Conservation (phyloP, 92 coral and sea anemone genomes). For the Pocillopora meandrina region DNA sequence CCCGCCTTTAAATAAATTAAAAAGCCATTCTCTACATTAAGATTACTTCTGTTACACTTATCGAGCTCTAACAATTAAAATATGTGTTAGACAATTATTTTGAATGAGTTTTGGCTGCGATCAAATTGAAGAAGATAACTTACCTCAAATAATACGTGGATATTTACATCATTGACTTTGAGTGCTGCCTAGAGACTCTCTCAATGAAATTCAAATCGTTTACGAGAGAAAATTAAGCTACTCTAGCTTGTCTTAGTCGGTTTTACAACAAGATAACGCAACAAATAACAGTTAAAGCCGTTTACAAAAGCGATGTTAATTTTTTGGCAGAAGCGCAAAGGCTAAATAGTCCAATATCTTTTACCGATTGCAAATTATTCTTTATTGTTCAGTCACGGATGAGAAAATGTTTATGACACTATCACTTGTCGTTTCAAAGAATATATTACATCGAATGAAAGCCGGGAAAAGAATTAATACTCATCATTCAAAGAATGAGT, state of each 20-base stretch:
- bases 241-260: neutral
- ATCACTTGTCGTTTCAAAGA: constrained; percentile 15
- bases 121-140: neutral
- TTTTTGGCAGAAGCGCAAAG: neutral
- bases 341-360: constrained; percentile 17
- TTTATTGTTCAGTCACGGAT: constrained; percentile 20
- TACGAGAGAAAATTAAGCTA: neutral
- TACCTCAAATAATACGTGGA: neutral
- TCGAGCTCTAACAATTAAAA: neutral
- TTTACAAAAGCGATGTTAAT: neutral
- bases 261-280: neutral
- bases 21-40: neutral
- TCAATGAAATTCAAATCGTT: neutral
- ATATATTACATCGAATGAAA: neutral
- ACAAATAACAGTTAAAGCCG: neutral
- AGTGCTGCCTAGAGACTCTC: neutral
- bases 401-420: neutral
- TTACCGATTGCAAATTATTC: constrained; percentile 15
- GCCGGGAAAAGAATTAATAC: neutral
- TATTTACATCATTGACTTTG: constrained; percentile 6
- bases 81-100: neutral
- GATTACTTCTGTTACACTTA: neutral
- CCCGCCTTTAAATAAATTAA: constrained; percentile 22
- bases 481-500: neutral
- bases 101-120: constrained; percentile 6